Percentiles rank a stretch among this genome's conserved stretches.
These are phyloP conservation scores for Oplegnathus fasciatus DNA, from an alignment of 2,113 vertebrate genomes.

Conservation along the genomic window DNA sequence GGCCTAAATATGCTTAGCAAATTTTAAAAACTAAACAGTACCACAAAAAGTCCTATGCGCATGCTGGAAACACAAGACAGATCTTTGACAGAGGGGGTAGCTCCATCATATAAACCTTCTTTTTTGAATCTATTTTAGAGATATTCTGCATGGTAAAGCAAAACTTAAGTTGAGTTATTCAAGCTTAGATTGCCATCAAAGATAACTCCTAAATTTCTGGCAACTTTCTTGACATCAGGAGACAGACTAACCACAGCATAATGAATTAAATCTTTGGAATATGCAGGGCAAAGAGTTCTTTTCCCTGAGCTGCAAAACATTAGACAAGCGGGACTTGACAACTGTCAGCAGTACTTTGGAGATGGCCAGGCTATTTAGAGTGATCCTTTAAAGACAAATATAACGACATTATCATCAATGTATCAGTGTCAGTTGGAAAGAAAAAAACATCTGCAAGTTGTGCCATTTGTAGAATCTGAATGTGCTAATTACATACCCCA, in stretches of 20 bases:
- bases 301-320: conserved; percentile 34
- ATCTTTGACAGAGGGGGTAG: neutral
- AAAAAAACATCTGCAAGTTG: conserved; percentile 9
- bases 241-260: conserved; percentile 29
- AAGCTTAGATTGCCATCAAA: conserved; percentile 14
- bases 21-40: neutral
- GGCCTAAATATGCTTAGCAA: neutral
- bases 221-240: conserved; percentile 32
- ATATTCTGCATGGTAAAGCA: neutral
- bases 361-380: neutral
- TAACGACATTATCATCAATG: neutral
- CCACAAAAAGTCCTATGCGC: neutral
- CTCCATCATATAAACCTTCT: neutral
- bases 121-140: neutral
- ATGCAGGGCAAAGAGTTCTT: conserved; percentile 25
- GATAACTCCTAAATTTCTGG: conserved; percentile 27
- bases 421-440: neutral
- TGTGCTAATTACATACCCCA: neutral
- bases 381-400: neutral
- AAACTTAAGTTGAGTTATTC: conserved; percentile 28
- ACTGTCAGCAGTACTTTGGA: neutral
- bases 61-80: neutral
- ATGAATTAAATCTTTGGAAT: conserved; percentile 42
- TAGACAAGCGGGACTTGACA: conserved; percentile 24
- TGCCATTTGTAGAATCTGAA: neutral